Base-by-base conservation (phyloP, 2,888 invertebrate genomes). In the Eustalomyia histrio region DNA sequence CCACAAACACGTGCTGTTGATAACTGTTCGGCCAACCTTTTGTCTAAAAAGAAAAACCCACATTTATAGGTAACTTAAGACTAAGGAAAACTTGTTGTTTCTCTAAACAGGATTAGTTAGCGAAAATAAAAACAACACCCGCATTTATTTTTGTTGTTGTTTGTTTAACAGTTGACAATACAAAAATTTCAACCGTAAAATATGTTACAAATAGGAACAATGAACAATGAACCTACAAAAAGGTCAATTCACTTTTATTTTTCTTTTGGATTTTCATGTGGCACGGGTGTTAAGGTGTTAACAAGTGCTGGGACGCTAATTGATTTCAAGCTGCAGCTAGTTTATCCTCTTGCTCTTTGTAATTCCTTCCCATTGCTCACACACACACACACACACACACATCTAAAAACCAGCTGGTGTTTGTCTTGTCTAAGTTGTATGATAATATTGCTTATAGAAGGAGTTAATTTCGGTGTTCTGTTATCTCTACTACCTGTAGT, bases 241-340 rank as follows among this genome's bases (percentile, higher is more conserved):
- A 81, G 83, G 78, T 83, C 85, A 86, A 78, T 84, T 85, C 84
- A 84, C 14, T 14, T 17, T 14, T 50, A 39, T 21, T 12, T 29
- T 29, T 7, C 1, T 7, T 29, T 29, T 29, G 1, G 29, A 17
- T 43, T 60, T 16, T 50, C 43, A n/a, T 58, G 39, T 60, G 53
- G 50, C 52, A 84, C 80, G 86, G 86, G 88, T 83, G 86, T 87
- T 86, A 84, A 87, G 85, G 86, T 87, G 87, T 86, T 87, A 88
- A 88, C 88, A 88, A 88, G 88, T 88, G 88, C 86, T 85, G 47
- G 10, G 5, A 52, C 85, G 84, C 83, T 84, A 84, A 86, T 84
- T 84, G 85, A 83, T 81, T 78, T 39, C 60, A 53, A 76, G 63
- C 79, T 55, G 76, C 16, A 16, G 43, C 16, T n/a, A 12, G 2